A percentile compares a stretch with the other conserved stretches of the same genome.
These are phyloP conservation scores for Tinamus guttatus DNA, from an alignment of 2,113 vertebrate species.

Conservation along the genomic window DNA sequence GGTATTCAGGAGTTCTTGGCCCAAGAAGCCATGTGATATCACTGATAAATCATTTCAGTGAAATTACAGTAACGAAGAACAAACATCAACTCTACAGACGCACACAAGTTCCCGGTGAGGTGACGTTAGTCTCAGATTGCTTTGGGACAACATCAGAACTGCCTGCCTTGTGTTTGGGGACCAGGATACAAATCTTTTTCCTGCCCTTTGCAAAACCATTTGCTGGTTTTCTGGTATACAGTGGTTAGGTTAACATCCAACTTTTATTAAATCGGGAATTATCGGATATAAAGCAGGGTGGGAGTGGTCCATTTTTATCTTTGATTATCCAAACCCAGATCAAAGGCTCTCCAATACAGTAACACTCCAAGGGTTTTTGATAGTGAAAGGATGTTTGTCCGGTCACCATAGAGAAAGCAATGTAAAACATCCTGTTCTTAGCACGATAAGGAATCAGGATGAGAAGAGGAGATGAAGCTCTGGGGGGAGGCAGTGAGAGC, in stretches of 20 bases:
- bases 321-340: slow-evolving; percentile 63
- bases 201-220: not conserved
- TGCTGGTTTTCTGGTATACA: rapidly evolving
- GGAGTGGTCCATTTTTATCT: slow-evolving; percentile 44
- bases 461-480: not conserved
- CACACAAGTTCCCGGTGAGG: not conserved
- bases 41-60: not conserved
- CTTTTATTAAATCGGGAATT: not conserved
- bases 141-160: not conserved
- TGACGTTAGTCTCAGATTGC: not conserved
- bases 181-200: not conserved
- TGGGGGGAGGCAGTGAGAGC: slow-evolving; percentile 27
- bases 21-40: not conserved
- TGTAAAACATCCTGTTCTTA: slow-evolving; percentile 40
- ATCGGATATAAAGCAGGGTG: not conserved
- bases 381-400: slow-evolving; percentile 60
- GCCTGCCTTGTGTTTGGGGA: not conserved
- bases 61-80: not conserved
- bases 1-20: not conserved
- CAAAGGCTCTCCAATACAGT: slow-evolving; percentile 56
- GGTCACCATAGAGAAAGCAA: slow-evolving; percentile 58
- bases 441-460: slow-evolving; percentile 51
- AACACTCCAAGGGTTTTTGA: slow-evolving; percentile 52
- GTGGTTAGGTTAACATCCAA: not conserved
- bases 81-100: not conserved